Conservation (phyloP, 2,888 invertebrate species). For the Chrysodeixis includens region DNA sequence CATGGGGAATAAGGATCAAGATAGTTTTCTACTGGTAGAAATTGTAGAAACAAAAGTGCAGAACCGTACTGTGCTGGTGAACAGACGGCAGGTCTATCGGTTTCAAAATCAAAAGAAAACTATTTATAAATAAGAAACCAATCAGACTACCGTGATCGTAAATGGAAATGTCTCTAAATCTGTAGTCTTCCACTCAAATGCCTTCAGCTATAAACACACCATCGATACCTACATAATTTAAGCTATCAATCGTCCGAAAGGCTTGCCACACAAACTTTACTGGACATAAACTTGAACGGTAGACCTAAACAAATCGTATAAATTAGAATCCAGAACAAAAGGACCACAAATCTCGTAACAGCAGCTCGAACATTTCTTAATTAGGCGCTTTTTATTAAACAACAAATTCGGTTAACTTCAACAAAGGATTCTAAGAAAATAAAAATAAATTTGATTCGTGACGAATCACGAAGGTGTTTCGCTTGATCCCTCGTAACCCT, state of each 20-base stretch:
- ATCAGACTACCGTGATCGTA: neutral
- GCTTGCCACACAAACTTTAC: conserved; percentile 49
- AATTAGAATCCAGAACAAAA: conserved; percentile 73
- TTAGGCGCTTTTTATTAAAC: conserved; percentile 86
- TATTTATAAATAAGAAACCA: neutral
- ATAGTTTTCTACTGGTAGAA: neutral
- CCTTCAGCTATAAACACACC: conserved; percentile 30
- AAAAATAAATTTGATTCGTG: conserved; percentile 88
- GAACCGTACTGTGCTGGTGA: neutral
- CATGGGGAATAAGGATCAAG: neutral
- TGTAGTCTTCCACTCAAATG: conserved; percentile 26
- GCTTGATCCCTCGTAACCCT: conserved; percentile 83
- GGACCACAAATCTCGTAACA: conserved; percentile 78
- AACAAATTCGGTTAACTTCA: conserved; percentile 87
- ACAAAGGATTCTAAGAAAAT: conserved; percentile 86
- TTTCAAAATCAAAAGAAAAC: neutral
- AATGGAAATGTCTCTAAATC: neutral
- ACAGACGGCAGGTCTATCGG: too few species aligned
- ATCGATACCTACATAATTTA: conserved; percentile 28
- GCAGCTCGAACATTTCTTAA: conserved; percentile 86
- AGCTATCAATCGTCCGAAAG: conserved; percentile 47
- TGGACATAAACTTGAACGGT: conserved; percentile 66
- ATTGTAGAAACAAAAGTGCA: neutral
- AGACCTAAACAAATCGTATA: conserved; percentile 70
- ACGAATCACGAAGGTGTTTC: conserved; percentile 88